phyloP scores from a whole-genome alignment of 2,888 invertebrate species.

The Chironomus riparius region DNA sequence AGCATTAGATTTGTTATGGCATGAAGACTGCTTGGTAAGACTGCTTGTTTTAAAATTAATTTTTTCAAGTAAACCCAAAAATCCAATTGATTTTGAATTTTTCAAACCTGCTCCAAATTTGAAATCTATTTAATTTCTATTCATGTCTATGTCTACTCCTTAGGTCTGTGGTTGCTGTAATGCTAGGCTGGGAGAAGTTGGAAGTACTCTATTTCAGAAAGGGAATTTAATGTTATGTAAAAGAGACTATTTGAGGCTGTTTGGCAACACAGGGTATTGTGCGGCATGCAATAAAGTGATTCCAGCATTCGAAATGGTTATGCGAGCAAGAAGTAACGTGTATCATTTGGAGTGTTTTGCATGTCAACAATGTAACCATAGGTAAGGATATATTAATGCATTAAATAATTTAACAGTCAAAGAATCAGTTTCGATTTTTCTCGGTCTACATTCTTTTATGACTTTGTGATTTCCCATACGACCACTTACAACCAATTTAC shows the following conservation, averaged over 20 bases:
- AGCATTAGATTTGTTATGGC: constrained; percentile 91
- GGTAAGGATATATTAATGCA: constrained; percentile 50
- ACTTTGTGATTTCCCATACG: constrained; percentile 25
- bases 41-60: no score
- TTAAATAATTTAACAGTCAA: neutral
- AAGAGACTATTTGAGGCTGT: constrained; percentile 89
- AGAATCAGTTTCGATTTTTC: neutral
- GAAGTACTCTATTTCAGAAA: constrained; percentile 88
- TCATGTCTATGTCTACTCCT: no score
- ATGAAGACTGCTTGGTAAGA: constrained; percentile 91
- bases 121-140: no score
- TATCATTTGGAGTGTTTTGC: constrained; percentile 98
- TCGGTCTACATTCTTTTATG: neutral
- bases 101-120: no score
- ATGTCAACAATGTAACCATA: constrained; percentile 96
- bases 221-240: constrained; percentile 93
- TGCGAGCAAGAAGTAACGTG: constrained; percentile 93
- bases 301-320: constrained; percentile 98
- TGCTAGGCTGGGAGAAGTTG: constrained; percentile 92
- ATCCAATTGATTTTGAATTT: no score
- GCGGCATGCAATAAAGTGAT: constrained; percentile 96
- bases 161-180: constrained; percentile 62
- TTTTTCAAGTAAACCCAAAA: no score
- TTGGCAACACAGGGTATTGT: constrained; percentile 93
- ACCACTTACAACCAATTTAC: constrained; percentile 16